These are phyloP conservation scores for Mus spicilegus DNA, from an alignment of 2,113 vertebrate species.

Conservation along the genomic window DNA sequence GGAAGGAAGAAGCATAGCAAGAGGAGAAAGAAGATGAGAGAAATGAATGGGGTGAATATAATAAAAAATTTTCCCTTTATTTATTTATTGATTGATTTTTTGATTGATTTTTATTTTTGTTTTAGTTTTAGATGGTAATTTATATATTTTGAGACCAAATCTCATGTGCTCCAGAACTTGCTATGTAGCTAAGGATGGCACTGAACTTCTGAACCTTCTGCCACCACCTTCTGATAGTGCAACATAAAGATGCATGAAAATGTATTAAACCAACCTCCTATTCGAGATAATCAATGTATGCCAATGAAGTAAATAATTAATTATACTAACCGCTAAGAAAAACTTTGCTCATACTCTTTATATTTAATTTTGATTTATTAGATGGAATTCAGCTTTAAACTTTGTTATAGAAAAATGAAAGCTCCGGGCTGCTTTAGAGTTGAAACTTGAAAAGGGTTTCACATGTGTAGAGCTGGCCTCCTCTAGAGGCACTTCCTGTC, in stretches of 20 bases:
- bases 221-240: not conserved
- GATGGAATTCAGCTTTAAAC: constrained; percentile 9
- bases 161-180: not conserved
- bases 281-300: not conserved
- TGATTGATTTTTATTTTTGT: not conserved
- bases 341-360: not conserved
- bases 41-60: not conserved
- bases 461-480: not conserved
- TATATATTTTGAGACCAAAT: no score
- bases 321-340: not conserved
- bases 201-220: not conserved
- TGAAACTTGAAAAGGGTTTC: constrained; percentile 26
- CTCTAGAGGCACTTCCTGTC: not conserved
- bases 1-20: not conserved
- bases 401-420: not conserved
- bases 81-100: not conserved
- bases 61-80: not conserved
- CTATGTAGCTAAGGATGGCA: not conserved
- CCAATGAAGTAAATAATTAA: not conserved
- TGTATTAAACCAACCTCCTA: not conserved
- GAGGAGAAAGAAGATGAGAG: not conserved
- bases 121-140: not conserved
- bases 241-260: not conserved
- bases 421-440: not conserved
- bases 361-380: constrained; percentile 37